These are phyloP conservation scores for Neopelma chrysocephalum DNA, from an alignment of 2,797 vertebrate species.

Conservation along the genomic window DNA sequence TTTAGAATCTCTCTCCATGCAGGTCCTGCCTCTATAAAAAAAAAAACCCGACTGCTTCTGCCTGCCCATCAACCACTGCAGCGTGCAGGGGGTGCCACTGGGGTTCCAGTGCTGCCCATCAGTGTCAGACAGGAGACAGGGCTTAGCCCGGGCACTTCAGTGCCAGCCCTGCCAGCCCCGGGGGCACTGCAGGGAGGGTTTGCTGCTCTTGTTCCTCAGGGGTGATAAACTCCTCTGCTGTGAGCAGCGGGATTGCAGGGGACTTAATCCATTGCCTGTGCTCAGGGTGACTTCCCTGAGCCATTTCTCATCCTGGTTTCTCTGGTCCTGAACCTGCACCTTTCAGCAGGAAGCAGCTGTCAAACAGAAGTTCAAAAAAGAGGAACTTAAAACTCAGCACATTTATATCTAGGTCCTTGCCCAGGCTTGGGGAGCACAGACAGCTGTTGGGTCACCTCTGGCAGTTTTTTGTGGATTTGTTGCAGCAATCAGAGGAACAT, in stretches of 20 bases:
- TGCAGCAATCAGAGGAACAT: neutral
- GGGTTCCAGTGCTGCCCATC: rapidly evolving
- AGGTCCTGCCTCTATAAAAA: neutral
- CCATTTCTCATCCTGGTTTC: neutral
- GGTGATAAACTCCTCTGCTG: neutral
- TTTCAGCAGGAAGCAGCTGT: neutral
- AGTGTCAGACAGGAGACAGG: neutral
- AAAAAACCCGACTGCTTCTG: neutral
- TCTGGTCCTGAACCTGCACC: neutral
- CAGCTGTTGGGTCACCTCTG: neutral
- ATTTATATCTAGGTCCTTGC: neutral
- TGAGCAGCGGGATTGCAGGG: neutral
- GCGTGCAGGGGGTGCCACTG: neutral
- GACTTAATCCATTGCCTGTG: neutral
- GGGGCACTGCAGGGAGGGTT: rapidly evolving
- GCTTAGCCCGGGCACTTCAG: neutral
- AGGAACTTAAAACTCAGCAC: neutral
- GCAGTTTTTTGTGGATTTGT: neutral
- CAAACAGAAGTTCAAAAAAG: neutral
- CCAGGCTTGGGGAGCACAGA: neutral
- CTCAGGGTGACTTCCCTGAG: neutral
- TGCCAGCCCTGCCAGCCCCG: neutral
- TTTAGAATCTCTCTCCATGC: neutral
- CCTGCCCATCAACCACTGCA: neutral
- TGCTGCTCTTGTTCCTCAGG: neutral